Base-by-base conservation (phyloP, 2,888 invertebrate genomes). In the Pachliopta kotzebuea region DNA sequence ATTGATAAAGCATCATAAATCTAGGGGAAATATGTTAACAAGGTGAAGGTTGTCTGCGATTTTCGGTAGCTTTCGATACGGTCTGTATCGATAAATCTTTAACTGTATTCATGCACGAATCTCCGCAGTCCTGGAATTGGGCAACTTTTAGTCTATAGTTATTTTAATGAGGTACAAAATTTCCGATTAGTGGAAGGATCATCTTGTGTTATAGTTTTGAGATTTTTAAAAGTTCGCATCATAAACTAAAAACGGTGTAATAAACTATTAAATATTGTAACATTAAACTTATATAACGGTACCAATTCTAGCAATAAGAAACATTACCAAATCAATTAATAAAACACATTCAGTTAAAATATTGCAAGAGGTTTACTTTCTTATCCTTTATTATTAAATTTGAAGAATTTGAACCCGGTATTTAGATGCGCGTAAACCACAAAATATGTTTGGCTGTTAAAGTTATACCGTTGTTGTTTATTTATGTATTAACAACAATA, bases 21-120 rank as follows among this genome's bases (percentile, higher is more conserved):
- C 76, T 77, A 72, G 67, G 53, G 52, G 67, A 83, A 76, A 72
- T 82, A 88, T 88, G 81, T 86, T 85, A 86, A 86, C 82, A 81
- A 86, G 81, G 71, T 70, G 71, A 62, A n/a, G 69, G 71, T 74
- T 70, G 67, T 69, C 57, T 49, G 73, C 74, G 74, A 72, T 74
- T 76, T 77, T 72, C 67, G 71, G 71, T 67, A 65, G 63, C 66
- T 54, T 37, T 68, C 63, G 63, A 68, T 68, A 62, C 63, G 61
- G 24, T 21, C 49, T 37, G 20, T 52, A 31, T 68, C 65, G 55
- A 66, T 67, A 65, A 68, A 68, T 68, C 66, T 64, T 63, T 55
- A 20, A 61, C 37, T 29, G 62, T 66, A 49, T 64, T 60, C 49
- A 62, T 49, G 37, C 57, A 60, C 52, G 52, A 21, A 57, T 58